Conservation (phyloP, 2,113 vertebrate genomes). For the Raja brachyura region DNA sequence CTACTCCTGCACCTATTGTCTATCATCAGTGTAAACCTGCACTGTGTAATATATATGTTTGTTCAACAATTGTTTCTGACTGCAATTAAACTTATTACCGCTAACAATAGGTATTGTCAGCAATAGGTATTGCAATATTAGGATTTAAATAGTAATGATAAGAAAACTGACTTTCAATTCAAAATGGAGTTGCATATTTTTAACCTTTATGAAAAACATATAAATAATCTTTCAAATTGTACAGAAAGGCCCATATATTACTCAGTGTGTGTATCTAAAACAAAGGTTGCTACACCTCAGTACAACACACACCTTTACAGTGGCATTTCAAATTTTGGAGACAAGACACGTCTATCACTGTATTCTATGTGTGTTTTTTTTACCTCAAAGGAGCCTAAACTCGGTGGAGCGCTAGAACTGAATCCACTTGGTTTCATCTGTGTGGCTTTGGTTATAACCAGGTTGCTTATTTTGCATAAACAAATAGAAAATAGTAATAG, state of each 20-base stretch:
- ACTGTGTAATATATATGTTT: neutral
- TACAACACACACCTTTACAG: neutral
- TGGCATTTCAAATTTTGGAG: neutral
- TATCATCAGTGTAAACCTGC: too few species aligned
- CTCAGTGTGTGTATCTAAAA: neutral
- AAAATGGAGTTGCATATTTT: neutral
- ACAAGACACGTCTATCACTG: neutral
- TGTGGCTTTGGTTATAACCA: neutral
- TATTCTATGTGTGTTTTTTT: neutral
- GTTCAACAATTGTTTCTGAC: slow-evolving; percentile 1
- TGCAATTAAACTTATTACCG: neutral
- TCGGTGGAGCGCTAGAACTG: neutral
- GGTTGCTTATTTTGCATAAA: neutral
- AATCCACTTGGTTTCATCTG: neutral
- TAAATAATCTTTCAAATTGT: neutral
- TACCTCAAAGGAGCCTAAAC: neutral
- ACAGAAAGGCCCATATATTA: neutral
- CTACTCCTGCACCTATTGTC: too few species aligned
- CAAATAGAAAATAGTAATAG: neutral
- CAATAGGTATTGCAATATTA: neutral
- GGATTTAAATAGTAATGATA: neutral
- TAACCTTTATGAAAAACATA: neutral
- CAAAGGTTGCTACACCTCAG: neutral
- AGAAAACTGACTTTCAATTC: neutral
- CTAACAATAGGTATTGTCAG: neutral